These are phyloP conservation scores for Istiophorus platypterus DNA, from an alignment of 2,113 vertebrate species.

Conservation along the genomic window DNA sequence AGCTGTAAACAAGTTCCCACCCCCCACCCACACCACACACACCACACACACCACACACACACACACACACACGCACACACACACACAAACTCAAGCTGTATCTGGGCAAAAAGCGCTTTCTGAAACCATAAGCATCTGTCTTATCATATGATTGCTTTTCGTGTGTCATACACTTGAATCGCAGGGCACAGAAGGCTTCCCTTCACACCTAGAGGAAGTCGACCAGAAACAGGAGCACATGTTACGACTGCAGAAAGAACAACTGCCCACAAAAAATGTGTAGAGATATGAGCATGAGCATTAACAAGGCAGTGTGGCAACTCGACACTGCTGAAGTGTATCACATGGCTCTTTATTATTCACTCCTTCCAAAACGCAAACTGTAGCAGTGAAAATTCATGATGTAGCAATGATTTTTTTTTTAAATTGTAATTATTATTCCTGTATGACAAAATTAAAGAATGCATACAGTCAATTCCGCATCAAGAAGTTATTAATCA, in stretches of 20 bases:
- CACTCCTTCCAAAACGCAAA: not conserved
- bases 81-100: constrained; percentile 69
- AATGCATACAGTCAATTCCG: not conserved
- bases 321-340: constrained; percentile 15
- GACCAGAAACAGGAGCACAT: constrained; percentile 57
- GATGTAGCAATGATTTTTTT: not conserved
- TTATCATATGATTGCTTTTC: constrained; percentile 74
- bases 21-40: constrained; percentile 71
- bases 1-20: constrained; percentile 83
- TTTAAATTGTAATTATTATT: constrained; percentile 6
- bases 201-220: constrained; percentile 72
- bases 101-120: constrained; percentile 82
- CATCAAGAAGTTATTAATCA: not conserved
- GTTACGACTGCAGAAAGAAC: constrained; percentile 50
- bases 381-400: constrained; percentile 26
- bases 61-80: constrained; percentile 27
- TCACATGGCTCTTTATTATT: constrained; percentile 24
- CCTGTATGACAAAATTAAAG: not conserved
- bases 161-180: constrained; percentile 68
- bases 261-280: constrained; percentile 44
- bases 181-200: constrained; percentile 66
- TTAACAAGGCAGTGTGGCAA: constrained; percentile 47
- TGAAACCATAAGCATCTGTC: constrained; percentile 72
- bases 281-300: constrained; percentile 40
- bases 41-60: constrained; percentile 17